Conservation (phyloP, 2,888 invertebrate species). For the Phortica okadai region DNA sequence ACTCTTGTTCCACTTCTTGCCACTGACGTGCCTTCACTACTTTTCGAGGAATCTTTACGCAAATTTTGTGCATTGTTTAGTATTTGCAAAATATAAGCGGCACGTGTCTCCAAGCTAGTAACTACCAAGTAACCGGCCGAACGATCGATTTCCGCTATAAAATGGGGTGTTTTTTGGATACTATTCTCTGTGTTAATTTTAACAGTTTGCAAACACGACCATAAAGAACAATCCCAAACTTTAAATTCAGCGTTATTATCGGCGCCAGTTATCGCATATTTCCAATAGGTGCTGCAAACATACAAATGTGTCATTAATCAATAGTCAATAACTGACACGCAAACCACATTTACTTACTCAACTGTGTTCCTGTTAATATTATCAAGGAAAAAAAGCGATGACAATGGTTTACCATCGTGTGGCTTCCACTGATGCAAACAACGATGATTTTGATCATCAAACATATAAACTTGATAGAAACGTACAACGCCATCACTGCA, state of each 20-base stretch:
- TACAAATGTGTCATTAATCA: conserved; percentile 56
- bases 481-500: conserved; percentile 92
- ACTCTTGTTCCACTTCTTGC: not conserved
- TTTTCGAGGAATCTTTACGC: conserved; percentile 29
- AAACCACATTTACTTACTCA: conserved; percentile 80
- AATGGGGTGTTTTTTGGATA: conserved; percentile 57
- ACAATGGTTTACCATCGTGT: conserved; percentile 90
- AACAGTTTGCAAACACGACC: conserved; percentile 95
- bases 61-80: conserved; percentile 77
- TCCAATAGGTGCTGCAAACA: conserved; percentile 87
- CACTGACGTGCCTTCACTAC: not conserved
- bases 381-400: conserved; percentile 94
- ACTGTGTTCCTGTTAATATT: conserved; percentile 88
- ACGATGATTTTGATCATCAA: conserved; percentile 84
- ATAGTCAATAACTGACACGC: not conserved
- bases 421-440: conserved; percentile 96
- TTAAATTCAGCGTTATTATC: conserved; percentile 93
- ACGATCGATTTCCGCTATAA: conserved; percentile 85
- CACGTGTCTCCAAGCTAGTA: conserved; percentile 90
- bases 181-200: conserved; percentile 78
- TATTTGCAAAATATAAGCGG: conserved; percentile 88
- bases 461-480: conserved; percentile 92
- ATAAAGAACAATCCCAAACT: conserved; percentile 95
- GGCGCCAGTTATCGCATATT: conserved; percentile 94
- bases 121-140: conserved; percentile 91